Base-by-base conservation (phyloP, 1,140 invertebrate species). In the Drosophila pseudoobscura region DNA sequence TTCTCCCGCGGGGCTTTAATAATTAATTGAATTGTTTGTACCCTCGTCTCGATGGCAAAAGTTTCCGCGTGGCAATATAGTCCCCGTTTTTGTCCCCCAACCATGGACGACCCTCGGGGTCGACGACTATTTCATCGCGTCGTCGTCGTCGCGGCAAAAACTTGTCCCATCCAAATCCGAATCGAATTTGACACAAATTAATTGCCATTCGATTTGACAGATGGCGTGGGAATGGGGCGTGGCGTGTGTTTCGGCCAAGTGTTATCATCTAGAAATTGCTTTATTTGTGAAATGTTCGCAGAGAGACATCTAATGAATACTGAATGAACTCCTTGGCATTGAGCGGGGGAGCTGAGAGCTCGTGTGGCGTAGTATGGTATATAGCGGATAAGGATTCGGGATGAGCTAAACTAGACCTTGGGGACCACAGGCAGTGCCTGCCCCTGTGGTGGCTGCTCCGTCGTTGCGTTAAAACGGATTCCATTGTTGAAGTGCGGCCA, bases 401-500 rank as follows among this genome's bases (percentile, higher is more conserved):
- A n/a, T 3, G 47, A 20, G n/a, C 43, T 0, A 15, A 35, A 52
- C 71, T 75, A 75, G 29, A 58, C 60, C 54, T 65, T 75, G 53
- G 39, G 60, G 13, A 22, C 43, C 22, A 58, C 70, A 47, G 68
- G 46, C 44, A 35, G 51, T 8, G 55, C 44, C 6, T 57, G 50
- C 15, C 57, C 45, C 0, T 5, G 63, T 39, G 54, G 54, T 47
- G 45, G 24, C 17, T 49, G 49, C 57, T 43, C 57, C 47, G 22
- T 52, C 6, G 73, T 72, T 54, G 15, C 72, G 24, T 45, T 60
- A 3, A 72, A 39, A 13, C 35, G 35, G 11, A 39, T 39, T 13
- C 56, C 11, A 57, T 54, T n/a, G 58, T 64, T 76, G 84, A 93
- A 96, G 70, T 96, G 93, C 0, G 92, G 83, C 95, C 95, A 96